Conservation (phyloP, 2,113 vertebrate species). For the Siniperca knerii region DNA sequence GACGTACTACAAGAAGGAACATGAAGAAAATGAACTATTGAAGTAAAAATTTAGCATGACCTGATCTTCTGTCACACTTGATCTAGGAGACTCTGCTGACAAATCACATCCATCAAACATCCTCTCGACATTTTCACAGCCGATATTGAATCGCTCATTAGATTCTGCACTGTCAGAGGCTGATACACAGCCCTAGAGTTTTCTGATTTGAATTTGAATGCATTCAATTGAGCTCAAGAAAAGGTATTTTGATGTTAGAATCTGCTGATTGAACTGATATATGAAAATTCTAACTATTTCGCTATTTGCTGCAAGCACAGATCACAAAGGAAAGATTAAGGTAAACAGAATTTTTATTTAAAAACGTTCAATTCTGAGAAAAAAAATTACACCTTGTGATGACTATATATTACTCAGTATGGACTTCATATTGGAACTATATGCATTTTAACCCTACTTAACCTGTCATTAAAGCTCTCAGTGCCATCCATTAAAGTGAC, state of each 20-base stretch:
- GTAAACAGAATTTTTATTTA: not conserved
- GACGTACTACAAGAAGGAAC: not conserved
- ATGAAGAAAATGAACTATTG: not conserved
- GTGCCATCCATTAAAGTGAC: not conserved
- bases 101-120: slow-evolving; percentile 7
- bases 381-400: not conserved
- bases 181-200: not conserved
- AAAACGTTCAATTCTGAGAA: not conserved
- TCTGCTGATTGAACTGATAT: not conserved
- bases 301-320: not conserved
- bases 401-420: not conserved
- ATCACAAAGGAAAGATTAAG: not conserved
- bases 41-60: not conserved
- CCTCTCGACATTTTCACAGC: slow-evolving; percentile 11
- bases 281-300: not conserved
- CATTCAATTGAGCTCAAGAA: not conserved
- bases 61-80: not conserved
- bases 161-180: not conserved
- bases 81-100: slow-evolving; percentile 29
- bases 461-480: slow-evolving; percentile 43
- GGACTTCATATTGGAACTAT: slow-evolving; percentile 5
- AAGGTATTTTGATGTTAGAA: not conserved
- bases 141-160: not conserved
- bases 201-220: not conserved
- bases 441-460: slow-evolving; percentile 30